Conservation (phyloP, 2,888 invertebrate genomes). For the Notodonta dromedarius region DNA sequence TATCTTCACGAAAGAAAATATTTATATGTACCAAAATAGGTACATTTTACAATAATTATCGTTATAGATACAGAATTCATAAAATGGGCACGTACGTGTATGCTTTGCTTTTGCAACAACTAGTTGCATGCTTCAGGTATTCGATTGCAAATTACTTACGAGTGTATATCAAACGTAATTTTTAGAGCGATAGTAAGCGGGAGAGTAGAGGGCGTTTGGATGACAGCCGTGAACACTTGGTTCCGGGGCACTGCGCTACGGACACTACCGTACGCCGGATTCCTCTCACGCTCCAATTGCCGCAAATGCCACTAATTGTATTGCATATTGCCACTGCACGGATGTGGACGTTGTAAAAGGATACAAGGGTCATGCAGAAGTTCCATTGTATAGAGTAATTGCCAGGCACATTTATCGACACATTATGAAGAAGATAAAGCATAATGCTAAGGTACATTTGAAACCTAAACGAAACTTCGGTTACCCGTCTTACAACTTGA, state of each 20-base stretch:
- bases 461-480: too few relatives aligned
- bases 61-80: not conserved
- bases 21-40: too few relatives aligned
- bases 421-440: too few relatives aligned
- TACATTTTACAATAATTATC: not conserved
- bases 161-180: not conserved
- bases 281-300: conserved; percentile 82
- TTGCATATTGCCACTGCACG: conserved; percentile 66
- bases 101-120: not conserved
- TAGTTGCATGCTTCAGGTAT: not conserved
- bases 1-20: not conserved
- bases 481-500: too few relatives aligned
- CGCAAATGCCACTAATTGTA: conserved; percentile 77
- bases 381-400: not conserved
- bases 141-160: not conserved
- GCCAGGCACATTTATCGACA: too few relatives aligned
- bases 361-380: conserved; percentile 20
- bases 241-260: conserved; percentile 70
- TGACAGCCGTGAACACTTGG: conserved; percentile 58
- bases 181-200: not conserved
- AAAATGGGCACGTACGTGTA: not conserved
- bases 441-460: too few relatives aligned
- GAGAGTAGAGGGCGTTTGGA: conserved; percentile 49
- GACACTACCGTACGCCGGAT: conserved; percentile 72
- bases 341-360: conserved; percentile 51